Base-by-base conservation (phyloP, 2,113 vertebrate species). In the Diadophis punctatus region DNA sequence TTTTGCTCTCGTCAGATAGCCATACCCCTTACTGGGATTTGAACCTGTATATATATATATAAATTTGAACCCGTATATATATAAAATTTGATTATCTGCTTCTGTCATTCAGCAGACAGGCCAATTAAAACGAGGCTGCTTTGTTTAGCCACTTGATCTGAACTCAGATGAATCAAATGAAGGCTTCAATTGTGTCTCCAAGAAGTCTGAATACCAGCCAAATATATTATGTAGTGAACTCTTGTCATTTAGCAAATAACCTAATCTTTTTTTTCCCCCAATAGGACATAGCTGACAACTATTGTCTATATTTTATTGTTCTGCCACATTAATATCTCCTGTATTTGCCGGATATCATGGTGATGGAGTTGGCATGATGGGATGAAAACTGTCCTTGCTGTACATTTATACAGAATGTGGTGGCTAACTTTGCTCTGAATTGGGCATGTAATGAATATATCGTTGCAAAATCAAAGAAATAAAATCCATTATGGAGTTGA, bases 361-460 rank as follows among this genome's bases (percentile, higher is more conserved):
- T 91, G 86, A 86, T 90, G 43, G 49, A 92, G 63, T 52, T 93
- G 34, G 90, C 86, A 94, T 93, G 94, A 95, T 80, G 93, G 96
- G 91, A 93, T 94, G 89, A 94, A 92, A 93, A 94, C 88, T 90
- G 94, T 93, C 94, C 96, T 92, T 92, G 27, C 91, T 93, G 58
- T 91, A 84, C 91, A 95, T 95, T 96, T 96, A 92, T 94, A 94
- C 93, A 95, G 90, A 92, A 95, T 93, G 96, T 94, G 55, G 93
- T 91, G 94, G 94, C 91, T 95, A 97, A 93, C 94, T 97, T 94
- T 96, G 91, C 95, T 96, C 92, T 95, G 97, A 97, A 97, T 96
- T 95, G 91, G 96, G 96, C 95, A 91, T 96, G 96, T 97, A 97
- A 97, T 97, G 95, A 97, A 97, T 95, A 94, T 94, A 95, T 97